These are phyloP conservation scores for Elachura formosa DNA, from an alignment of 2,113 vertebrate genomes.

Conservation along the genomic window DNA sequence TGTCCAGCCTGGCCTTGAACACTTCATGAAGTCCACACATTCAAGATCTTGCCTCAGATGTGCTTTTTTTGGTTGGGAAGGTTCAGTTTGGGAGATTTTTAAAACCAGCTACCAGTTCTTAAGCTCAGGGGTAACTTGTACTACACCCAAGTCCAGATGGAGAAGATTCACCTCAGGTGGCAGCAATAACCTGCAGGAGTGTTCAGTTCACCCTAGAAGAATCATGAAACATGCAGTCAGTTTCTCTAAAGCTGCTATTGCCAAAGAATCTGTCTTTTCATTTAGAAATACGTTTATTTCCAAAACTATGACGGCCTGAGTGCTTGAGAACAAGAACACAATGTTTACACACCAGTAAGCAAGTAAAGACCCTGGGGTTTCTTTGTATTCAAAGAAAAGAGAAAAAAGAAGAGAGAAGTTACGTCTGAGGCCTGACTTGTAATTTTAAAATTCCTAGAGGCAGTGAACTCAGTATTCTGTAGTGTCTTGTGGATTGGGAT, in stretches of 20 bases:
- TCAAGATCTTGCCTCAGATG: not conserved
- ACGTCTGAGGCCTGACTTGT: not conserved
- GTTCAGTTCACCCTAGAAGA: not conserved
- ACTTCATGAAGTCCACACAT: not conserved
- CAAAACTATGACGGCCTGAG: not conserved
- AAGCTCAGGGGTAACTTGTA: not conserved
- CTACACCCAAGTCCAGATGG: not conserved
- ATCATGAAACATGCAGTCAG: not conserved
- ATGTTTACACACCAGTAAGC: not conserved
- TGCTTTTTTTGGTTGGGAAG: not conserved
- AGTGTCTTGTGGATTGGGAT: not conserved
- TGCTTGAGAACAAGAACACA: not conserved
- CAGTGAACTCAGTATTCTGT: not conserved
- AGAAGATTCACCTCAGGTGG: not conserved
- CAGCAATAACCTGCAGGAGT: not conserved
- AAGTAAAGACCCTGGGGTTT: not conserved
- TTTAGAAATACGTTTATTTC: not conserved
- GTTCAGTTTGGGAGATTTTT: not conserved
- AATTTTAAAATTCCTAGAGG: not conserved
- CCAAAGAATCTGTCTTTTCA: not conserved
- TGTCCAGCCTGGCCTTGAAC: not conserved
- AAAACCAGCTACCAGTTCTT: not conserved
- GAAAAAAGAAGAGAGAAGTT: not conserved
- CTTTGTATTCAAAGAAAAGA: not conserved
- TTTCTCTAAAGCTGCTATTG: not conserved